phyloP scores from a whole-genome alignment of 2,113 vertebrate genomes.

The Myocastor coypus region DNA sequence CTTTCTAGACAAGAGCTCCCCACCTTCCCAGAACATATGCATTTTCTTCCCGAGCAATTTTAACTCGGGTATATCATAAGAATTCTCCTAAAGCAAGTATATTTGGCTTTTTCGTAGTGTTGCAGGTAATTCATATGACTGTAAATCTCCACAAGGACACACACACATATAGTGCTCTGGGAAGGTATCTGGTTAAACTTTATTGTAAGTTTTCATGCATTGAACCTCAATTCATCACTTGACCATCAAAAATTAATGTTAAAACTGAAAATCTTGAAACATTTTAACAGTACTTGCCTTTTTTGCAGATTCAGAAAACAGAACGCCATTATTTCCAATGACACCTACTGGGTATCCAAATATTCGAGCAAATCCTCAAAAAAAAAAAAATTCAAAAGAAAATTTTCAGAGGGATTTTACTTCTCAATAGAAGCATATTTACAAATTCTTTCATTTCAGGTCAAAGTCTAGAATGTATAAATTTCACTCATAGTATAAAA shows the following conservation, averaged over 20 bases:
- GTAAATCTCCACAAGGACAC: background rate
- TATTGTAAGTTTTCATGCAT: background rate
- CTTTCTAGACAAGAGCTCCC: background rate
- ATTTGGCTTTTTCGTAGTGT: background rate
- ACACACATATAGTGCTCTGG: background rate
- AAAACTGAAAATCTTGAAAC: conserved; percentile 29
- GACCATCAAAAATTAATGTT: conserved; percentile 10
- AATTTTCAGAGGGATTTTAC: background rate
- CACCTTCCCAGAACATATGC: background rate
- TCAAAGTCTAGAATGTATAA: conserved; percentile 19
- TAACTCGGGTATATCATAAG: background rate
- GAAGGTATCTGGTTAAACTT: background rate
- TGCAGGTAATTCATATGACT: background rate
- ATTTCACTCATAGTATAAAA: background rate
- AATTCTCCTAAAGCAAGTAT: background rate
- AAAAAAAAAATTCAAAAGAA: conserved; percentile 63
- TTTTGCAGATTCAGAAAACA: conserved; percentile 98
- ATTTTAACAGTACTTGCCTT: conserved; percentile 89
- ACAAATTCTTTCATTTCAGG: conserved; percentile 40
- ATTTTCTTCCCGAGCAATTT: background rate
- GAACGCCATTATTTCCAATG: conserved; percentile 98
- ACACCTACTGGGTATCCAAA: conserved; percentile 98
- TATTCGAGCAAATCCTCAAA: conserved; percentile 96
- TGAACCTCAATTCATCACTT: conserved; percentile 24
- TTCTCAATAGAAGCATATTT: background rate